Evolutionary conservation across 2,797 vertebrate species (phyloP), one percentile per base, ranked within the genome.

Genomic region (Danio jaintianensis): DNA sequence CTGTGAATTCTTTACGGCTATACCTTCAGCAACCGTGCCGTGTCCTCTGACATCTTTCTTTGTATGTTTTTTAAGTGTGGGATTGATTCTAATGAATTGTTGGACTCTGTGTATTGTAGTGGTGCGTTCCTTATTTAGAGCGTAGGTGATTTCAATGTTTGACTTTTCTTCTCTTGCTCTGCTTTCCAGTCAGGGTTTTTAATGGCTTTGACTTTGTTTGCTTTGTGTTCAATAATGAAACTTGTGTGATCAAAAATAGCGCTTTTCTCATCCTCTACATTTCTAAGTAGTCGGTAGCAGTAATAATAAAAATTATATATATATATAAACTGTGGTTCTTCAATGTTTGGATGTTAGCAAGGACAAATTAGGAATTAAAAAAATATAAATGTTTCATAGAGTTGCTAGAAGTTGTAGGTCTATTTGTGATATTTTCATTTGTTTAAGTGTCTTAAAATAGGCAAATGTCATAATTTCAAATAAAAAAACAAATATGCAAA

Each of bases 1-100:
- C 90, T 58, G 81, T 40, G 87, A 79, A 86, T 91, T 89, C 91
- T 92, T 93, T 92, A 93, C 90, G 87, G 73, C 43, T 47, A 29
- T 73, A 88, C 63, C 88, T 88, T 86, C 78, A 52, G 29, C 88
- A 66, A 66, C 89, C 29, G 13, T 52, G 73, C 15, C 11, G 3
- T 48, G 47, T 64, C 48, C 58, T 62, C 48, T n/a, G 15, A 29
- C 18, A 5, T 61, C 18, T 11, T 56, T 68, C 38, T 69, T 40
- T 4, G 50, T 29, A 9, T 3, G n/a, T 72, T 43, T 53, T 69
- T 29, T 29, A 70, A 59, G 29, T 59, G 13, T 52, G 18, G 42
- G 58, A 12, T 78, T 13, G 58, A 42, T 70, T 43, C 8, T 66
- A 50, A 18, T 58, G 11, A 45, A 42, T 20, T n/a, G 61, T 74